Evolutionary conservation across 2,888 invertebrate genomes (phyloP).

Genomic region (Campoplex capitator): DNA sequence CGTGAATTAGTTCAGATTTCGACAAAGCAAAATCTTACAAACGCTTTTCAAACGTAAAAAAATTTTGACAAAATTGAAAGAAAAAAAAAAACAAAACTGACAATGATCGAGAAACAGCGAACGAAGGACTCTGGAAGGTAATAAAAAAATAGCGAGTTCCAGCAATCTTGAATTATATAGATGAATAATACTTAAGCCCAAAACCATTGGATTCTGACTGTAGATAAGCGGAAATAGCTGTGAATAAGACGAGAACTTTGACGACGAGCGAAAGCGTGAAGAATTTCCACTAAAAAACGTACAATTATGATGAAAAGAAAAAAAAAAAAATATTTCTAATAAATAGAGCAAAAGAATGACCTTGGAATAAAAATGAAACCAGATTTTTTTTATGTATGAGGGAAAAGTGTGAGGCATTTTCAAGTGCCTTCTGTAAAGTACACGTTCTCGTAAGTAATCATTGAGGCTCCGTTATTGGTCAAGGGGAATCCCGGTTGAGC

Average conservation of each 20-base stretch:
- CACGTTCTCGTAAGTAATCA: background rate
- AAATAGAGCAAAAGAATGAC: background rate
- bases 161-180: background rate
- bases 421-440: background rate
- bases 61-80: too few species aligned
- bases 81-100: too few species aligned
- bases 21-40: too few species aligned
- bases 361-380: background rate
- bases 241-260: background rate
- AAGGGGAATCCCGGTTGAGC: slow-evolving; percentile 48
- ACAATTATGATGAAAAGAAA: background rate
- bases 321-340: background rate
- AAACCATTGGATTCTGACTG: background rate
- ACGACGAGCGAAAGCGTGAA: background rate
- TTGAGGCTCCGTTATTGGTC: background rate
- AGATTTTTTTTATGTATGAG: background rate
- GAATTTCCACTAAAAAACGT: background rate
- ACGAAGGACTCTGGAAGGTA: background rate
- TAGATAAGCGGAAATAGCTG: background rate
- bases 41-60: too few species aligned
- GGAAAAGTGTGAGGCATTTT: background rate
- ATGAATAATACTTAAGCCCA: background rate
- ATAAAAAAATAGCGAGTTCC: background rate
- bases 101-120: too few species aligned
- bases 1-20: background rate